Conservation (phyloP, 2,797 vertebrate species). For the Coracias cyanogaster region DNA sequence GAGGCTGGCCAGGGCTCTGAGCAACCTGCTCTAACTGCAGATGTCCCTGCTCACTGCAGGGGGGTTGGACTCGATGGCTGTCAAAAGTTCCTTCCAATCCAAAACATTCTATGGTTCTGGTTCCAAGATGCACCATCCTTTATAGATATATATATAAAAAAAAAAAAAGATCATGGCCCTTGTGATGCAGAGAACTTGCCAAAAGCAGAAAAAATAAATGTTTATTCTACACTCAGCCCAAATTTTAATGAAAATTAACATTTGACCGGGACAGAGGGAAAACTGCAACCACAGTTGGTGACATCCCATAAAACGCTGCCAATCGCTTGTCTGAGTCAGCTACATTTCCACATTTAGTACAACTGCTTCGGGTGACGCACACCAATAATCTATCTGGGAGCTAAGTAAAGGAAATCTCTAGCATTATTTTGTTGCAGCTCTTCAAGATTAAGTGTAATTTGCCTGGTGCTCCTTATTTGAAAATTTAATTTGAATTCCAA, state of each 20-base stretch:
- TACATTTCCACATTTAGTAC: not conserved
- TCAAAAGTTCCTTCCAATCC: not conserved
- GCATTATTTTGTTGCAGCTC: not conserved
- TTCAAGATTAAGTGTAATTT: not conserved
- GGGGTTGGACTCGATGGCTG: not conserved
- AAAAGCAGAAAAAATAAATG: not conserved
- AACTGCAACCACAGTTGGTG: not conserved
- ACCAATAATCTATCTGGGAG: not conserved
- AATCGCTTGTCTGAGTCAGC: conserved; percentile 13
- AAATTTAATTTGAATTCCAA: not conserved
- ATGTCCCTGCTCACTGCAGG: not conserved
- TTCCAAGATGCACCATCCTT: fast-evolving
- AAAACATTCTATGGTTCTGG: not conserved
- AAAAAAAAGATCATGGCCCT: not conserved
- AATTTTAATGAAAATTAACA: not conserved
- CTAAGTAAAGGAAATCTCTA: not conserved
- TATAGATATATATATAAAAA: too few relatives aligned
- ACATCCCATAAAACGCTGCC: not conserved
- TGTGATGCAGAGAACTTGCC: not conserved
- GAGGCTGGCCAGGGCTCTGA: not conserved
- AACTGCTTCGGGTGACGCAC: not conserved
- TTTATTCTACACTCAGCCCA: not conserved
- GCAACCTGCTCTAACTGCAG: not conserved
- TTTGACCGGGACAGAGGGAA: not conserved
- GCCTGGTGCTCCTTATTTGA: not conserved